These are phyloP conservation scores for Neosalanx taihuensis DNA, from an alignment of 2,797 vertebrate genomes.

Conservation along the genomic window DNA sequence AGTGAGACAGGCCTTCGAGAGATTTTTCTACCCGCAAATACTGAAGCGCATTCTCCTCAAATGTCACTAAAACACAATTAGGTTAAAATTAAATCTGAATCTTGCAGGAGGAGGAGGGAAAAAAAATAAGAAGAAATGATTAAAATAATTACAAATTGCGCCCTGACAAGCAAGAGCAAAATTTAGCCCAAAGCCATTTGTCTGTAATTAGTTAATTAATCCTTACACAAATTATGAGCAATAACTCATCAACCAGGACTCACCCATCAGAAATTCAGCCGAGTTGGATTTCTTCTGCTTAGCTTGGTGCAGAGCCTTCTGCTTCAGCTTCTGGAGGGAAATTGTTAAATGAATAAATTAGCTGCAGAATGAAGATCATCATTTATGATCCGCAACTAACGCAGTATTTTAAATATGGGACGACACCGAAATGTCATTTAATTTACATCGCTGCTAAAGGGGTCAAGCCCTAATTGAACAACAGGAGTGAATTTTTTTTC, in stretches of 20 bases:
- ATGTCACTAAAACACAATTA: constrained; percentile 99
- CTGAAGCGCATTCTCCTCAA: constrained; percentile 86
- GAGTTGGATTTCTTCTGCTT: constrained; percentile 99
- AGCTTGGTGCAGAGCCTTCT: constrained; percentile 99
- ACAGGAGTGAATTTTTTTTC: constrained; percentile 92
- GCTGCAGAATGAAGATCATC: constrained; percentile 99
- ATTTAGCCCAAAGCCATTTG: constrained; percentile 99
- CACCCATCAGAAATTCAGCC: constrained; percentile 99
- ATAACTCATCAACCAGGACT: constrained; percentile 99
- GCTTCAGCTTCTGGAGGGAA: constrained; percentile 99
- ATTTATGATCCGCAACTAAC: constrained; percentile 99
- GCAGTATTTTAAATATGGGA: constrained; percentile 99
- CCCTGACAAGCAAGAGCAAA: constrained; percentile 99
- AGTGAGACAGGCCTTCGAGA: constrained; percentile 78
- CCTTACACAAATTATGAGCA: constrained; percentile 99
- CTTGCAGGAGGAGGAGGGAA: constrained; percentile 69
- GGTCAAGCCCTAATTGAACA: constrained; percentile 99
- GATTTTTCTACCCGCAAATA: constrained; percentile 79
- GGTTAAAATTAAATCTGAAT: constrained; percentile 99
- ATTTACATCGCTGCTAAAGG: constrained; percentile 99
- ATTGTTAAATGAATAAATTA: constrained; percentile 99
- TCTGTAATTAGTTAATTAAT: constrained; percentile 99
- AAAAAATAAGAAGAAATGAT: constrained; percentile 95
- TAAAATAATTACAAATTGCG: constrained; percentile 99
- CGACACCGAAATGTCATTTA: constrained; percentile 99